Evolutionary conservation across 2,797 vertebrate species (phyloP).

Genomic region (Halcyon smyrnensis): DNA sequence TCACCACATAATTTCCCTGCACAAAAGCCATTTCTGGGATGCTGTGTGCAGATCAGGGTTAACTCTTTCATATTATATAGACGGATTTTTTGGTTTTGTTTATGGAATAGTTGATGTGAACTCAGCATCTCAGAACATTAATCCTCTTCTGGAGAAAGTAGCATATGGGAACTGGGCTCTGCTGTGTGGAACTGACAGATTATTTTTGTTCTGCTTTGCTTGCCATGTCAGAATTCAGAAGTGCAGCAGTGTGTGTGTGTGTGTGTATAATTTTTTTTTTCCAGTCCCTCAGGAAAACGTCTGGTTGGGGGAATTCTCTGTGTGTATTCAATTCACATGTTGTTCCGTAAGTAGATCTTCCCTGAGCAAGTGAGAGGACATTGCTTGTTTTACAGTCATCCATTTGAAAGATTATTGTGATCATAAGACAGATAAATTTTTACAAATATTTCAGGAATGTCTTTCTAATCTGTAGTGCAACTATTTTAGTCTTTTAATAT

Average conservation of each 20-base stretch:
- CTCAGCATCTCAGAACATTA: slow-evolving; percentile 21
- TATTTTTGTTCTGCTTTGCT: slow-evolving; percentile 49
- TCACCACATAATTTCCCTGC: background rate
- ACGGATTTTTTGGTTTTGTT: background rate
- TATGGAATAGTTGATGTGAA: background rate
- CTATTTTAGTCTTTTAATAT: background rate
- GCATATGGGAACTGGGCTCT: slow-evolving; percentile 38
- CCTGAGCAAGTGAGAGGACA: background rate
- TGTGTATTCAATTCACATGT: background rate
- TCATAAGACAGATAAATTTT: background rate
- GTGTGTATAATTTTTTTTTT: background rate
- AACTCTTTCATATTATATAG: background rate
- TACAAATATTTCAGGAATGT: background rate
- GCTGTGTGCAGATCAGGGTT: background rate
- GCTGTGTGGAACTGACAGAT: slow-evolving; percentile 38
- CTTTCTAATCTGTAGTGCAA: background rate
- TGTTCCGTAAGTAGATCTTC: background rate
- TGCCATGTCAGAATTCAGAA: slow-evolving; percentile 16
- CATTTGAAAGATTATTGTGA: background rate
- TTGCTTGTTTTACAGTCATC: background rate
- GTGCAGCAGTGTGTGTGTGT: background rate
- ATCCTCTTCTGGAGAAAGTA: slow-evolving; percentile 18
- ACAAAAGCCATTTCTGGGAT: background rate
- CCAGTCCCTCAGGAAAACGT: background rate
- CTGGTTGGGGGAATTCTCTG: background rate